Evolutionary conservation across 2,113 vertebrate species (phyloP).

Genomic region (Spermophilus dauricus): DNA sequence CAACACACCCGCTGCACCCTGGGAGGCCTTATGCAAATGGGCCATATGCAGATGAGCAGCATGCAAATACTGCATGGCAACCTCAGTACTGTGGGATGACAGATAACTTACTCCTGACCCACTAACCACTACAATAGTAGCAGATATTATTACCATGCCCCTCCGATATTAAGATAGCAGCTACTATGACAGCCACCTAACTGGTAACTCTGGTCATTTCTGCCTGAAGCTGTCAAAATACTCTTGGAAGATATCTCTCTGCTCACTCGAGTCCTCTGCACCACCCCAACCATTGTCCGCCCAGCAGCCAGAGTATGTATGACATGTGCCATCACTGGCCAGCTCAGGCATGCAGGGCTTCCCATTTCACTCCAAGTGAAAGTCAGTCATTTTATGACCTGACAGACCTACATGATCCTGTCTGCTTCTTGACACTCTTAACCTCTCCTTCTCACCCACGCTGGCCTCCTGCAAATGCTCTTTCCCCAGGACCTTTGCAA

Average conservation of each 20-base stretch:
- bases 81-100: neutral
- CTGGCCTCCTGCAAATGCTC: fast-evolving
- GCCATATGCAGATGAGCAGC: neutral
- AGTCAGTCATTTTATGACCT: neutral
- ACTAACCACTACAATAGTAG: too few relatives aligned
- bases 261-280: fast-evolving
- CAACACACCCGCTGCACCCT: fast-evolving
- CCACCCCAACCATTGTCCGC: neutral
- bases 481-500: neutral
- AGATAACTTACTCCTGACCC: neutral
- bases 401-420: fast-evolving
- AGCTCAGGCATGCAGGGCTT: neutral
- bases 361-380: neutral
- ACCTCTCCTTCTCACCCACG: neutral
- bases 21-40: neutral
- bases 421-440: too few relatives aligned
- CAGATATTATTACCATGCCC: fast-evolving
- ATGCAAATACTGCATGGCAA: neutral
- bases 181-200: too few relatives aligned
- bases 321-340: neutral
- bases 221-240: too few relatives aligned
- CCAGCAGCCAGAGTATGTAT: too few relatives aligned
- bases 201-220: neutral
- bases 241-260: neutral
- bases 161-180: neutral